Evolutionary conservation across 2,113 vertebrate genomes (phyloP).

Genomic region (Megaceryle torquata): DNA sequence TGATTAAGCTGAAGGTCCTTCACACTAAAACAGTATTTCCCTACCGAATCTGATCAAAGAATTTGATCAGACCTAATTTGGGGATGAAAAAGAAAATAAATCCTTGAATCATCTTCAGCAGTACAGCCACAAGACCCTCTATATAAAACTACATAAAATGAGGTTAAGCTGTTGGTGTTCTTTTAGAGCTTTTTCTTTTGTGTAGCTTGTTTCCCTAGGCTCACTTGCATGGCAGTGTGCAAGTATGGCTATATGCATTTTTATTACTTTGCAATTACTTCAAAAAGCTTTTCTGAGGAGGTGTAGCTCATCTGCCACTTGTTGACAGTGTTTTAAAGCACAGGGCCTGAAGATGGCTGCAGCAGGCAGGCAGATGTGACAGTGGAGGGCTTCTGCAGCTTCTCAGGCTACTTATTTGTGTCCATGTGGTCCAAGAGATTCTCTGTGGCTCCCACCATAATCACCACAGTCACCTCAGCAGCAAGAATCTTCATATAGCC

Average conservation of each 20-base stretch:
- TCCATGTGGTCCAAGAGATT: background rate
- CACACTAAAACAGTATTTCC: background rate
- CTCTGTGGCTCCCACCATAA: background rate
- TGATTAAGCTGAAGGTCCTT: background rate
- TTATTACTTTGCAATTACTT: background rate
- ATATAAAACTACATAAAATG: background rate
- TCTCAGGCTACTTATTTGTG: background rate
- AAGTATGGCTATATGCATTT: background rate
- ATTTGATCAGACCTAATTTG: background rate
- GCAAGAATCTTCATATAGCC: background rate
- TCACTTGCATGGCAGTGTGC: rapidly evolving
- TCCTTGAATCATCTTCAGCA: background rate
- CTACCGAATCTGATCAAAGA: background rate
- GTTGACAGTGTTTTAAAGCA: background rate
- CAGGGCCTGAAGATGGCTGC: background rate
- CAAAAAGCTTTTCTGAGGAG: background rate
- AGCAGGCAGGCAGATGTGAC: background rate
- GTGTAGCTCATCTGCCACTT: background rate
- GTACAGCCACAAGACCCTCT: background rate
- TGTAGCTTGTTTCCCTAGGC: background rate
- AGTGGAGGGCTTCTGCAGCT: background rate
- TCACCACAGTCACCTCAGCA: background rate
- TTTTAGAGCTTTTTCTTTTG: background rate
- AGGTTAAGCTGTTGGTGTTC: background rate
- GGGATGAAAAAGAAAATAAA: background rate